phyloP scores from a whole-genome alignment of 2,888 invertebrate species.

The Sceliomorpha sp. region DNA sequence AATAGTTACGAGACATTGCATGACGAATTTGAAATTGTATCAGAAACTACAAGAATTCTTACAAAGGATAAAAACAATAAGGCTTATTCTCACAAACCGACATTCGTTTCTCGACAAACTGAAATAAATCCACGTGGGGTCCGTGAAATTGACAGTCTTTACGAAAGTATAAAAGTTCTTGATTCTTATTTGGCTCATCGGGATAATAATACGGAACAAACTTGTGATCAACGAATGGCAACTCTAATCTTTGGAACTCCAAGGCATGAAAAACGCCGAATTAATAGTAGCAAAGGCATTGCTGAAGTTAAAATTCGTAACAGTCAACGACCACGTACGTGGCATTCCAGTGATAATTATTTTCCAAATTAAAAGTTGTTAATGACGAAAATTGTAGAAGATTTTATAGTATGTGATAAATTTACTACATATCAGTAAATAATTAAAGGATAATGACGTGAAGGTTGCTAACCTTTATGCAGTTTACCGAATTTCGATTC shows the following conservation, averaged over 20 bases:
- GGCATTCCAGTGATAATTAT: conserved; percentile 63
- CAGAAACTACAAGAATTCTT: conserved; percentile 63
- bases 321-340: conserved; percentile 47
- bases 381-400: no score
- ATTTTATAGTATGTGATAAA: no score
- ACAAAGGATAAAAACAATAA: conserved; percentile 37
- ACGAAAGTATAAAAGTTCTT: conserved; percentile 69
- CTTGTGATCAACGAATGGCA: conserved; percentile 52
- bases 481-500: no score
- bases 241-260: conserved; percentile 65
- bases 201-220: conserved; percentile 23
- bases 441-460: no score
- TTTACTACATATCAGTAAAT: no score
- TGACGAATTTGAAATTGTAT: conserved; percentile 67
- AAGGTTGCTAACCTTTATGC: no score
- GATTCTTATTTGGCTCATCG: conserved; percentile 68
- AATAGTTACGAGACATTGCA: conserved; percentile 67
- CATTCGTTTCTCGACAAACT: conserved; percentile 8
- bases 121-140: conserved; percentile 50
- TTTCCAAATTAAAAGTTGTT: conserved; percentile 57
- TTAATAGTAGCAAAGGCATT: conserved; percentile 20
- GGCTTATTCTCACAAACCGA: conserved; percentile 9
- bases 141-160: conserved; percentile 68
- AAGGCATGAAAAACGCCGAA: conserved; percentile 51
- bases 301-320: conserved; percentile 14